A percentile compares a stretch with the other conserved stretches of the same genome.
phyloP scores from a whole-genome alignment of 2,113 vertebrate genomes.

The Polypterus senegalus region DNA sequence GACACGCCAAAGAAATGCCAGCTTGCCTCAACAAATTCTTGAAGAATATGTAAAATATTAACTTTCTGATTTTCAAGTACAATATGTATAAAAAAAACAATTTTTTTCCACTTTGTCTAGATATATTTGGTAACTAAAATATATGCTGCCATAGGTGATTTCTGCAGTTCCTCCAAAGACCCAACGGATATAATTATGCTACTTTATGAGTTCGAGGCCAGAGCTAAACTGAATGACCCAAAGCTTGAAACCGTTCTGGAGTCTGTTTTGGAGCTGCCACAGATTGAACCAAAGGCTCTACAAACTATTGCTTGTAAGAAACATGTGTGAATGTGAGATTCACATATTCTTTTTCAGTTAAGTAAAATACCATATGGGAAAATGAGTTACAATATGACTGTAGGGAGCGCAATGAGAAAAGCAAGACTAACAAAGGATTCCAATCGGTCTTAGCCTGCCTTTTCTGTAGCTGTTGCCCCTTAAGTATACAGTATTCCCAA shows the following conservation, averaged over 20 bases:
- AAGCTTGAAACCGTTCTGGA: slow-evolving; percentile 58
- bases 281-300: slow-evolving; percentile 58
- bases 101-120: too few species aligned
- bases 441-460: too few species aligned
- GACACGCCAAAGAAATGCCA: too few species aligned
- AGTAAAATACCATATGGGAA: background rate
- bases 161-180: slow-evolving; percentile 38
- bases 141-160: slow-evolving; percentile 43
- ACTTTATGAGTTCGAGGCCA: slow-evolving; percentile 82
- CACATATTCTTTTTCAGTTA: background rate
- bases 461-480: too few species aligned
- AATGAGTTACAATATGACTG: background rate
- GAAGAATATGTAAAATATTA: background rate
- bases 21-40: background rate
- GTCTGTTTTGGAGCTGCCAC: slow-evolving; percentile 61
- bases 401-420: too few species aligned
- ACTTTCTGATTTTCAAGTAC: background rate
- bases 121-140: too few species aligned
- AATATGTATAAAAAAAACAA: background rate
- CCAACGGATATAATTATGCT: slow-evolving; percentile 66
- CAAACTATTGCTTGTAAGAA: slow-evolving; percentile 73
- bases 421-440: too few species aligned
- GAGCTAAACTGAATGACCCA: slow-evolving; percentile 72
- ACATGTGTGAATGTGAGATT: background rate
- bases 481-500: too few species aligned